A percentile compares a stretch with the other conserved stretches of the same genome.
Evolutionary conservation across 2,113 vertebrate genomes (phyloP).

Genomic region (Sylvia atricapilla): DNA sequence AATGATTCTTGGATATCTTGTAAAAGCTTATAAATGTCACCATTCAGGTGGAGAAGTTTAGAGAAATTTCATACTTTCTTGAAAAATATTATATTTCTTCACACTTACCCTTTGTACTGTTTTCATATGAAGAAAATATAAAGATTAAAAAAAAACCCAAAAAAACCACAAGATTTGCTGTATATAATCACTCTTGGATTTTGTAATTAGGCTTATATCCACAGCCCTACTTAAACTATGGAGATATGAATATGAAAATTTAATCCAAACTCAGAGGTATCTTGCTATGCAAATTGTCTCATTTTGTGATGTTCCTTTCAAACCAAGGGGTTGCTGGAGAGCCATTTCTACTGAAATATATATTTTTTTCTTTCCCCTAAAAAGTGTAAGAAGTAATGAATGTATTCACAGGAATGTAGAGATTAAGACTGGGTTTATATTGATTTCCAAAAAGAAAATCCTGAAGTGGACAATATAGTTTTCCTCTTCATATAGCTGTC

Average conservation of each 20-base stretch:
- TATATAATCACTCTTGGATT: neutral
- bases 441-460: neutral
- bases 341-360: neutral
- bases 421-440: neutral
- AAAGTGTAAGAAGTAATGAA: neutral
- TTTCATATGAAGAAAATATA: neutral
- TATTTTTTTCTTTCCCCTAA: neutral
- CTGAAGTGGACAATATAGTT: neutral
- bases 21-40: neutral
- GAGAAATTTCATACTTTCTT: neutral
- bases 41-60: neutral
- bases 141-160: rapidly evolving
- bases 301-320: neutral
- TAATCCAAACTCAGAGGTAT: neutral
- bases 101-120: neutral
- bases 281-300: neutral
- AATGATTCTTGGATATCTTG: neutral
- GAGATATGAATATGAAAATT: neutral
- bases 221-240: neutral
- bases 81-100: neutral
- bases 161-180: neutral
- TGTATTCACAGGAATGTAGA: neutral
- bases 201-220: neutral
- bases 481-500: neutral
- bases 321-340: neutral